Base-by-base conservation (phyloP, 2,888 invertebrate species). In the Netelia melanura region DNA sequence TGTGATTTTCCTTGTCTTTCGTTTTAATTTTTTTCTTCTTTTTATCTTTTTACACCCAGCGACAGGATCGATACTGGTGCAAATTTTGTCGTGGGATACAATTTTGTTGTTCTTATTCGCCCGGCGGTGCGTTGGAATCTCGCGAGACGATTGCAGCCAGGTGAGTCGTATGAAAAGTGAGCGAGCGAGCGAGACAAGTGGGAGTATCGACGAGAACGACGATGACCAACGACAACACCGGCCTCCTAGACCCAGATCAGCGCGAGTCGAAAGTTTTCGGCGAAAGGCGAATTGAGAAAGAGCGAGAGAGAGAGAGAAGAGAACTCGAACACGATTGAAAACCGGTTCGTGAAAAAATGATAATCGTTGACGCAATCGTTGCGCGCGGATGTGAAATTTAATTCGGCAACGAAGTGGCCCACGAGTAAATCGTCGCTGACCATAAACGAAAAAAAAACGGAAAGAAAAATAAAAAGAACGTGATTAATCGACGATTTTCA, bases 171-270 rank as follows among this genome's bases (percentile, higher is more conserved):
- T 52, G 43, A 9, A 76, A 17, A 61, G 48, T 25, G n/a, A 54
- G 17, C 30, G 10, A 48, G 54, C 14, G 52, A 77, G 67, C 21
- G 30, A 38, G 43, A 56, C 30, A 65, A 56, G 62, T 23, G 58
- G 23, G 21, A 30, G 58, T 38, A 17, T 17, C 6, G 25, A 21
- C 61, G 43, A 43, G 25, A 77, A n/a, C 30, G 56, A 70, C 70
- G 70, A 79, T 83, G 79, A 75, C 83, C 79, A 74, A 64, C 70
- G 79, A 79, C 83, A 83, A 83, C 75, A 30, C 56, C 23, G 79
- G 44, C 8, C 21, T 78, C 78, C 78, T 74, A 83, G 72, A 68
- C 78, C 74, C 61, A 83, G 72, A 82, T 77, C 77, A 80, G 71
- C 67, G 44, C 25, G 54, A 62, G 71, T 58, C 78, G 61, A 83